A percentile compares a stretch with the other conserved stretches of the same genome.
Conservation (phyloP, 2,113 vertebrate genomes). For the Crocuta crocuta region DNA sequence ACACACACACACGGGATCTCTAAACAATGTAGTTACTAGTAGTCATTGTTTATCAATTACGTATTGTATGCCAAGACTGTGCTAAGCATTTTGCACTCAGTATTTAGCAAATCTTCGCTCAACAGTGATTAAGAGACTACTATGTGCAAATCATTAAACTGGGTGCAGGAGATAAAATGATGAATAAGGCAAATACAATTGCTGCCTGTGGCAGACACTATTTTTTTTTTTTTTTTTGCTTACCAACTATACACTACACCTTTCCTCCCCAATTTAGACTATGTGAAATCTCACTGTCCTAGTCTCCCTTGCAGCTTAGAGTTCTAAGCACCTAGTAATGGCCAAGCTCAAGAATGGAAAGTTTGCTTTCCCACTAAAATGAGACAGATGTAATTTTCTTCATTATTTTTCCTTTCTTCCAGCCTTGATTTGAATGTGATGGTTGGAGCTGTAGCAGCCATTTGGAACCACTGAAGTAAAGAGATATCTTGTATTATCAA, state of each 20-base stretch:
- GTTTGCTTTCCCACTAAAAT: background rate
- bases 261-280: background rate
- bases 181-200: background rate
- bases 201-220: background rate
- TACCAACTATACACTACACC: background rate
- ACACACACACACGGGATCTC: background rate
- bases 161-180: background rate
- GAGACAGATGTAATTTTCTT: background rate
- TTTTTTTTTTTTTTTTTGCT: background rate
- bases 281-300: background rate
- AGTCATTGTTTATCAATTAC: background rate
- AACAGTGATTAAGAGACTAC: background rate
- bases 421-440: background rate
- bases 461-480: background rate
- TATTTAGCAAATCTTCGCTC: constrained; percentile 21
- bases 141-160: background rate
- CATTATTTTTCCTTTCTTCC: background rate
- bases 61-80: background rate
- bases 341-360: background rate
- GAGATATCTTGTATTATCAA: background rate
- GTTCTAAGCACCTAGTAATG: background rate
- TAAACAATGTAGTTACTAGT: background rate
- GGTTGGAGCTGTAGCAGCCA: background rate
- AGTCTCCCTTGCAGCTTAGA: background rate
- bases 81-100: background rate